These are phyloP conservation scores for Cydia splendana DNA, from an alignment of 1,140 invertebrate species.

Conservation along the genomic window DNA sequence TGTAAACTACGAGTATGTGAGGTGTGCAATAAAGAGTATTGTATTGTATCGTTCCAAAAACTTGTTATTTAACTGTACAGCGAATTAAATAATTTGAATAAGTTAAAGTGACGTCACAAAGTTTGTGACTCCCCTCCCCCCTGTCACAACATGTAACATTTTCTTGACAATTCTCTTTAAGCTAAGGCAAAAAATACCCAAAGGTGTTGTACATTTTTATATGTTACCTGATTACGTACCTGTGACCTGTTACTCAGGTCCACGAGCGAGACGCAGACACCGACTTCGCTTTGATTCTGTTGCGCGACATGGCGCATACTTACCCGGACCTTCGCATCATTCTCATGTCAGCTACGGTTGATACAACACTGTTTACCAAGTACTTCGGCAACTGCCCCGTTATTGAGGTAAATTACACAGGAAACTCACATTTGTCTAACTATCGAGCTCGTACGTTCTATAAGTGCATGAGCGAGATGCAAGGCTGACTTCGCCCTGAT, in stretches of 20 bases:
- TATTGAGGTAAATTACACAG: slow-evolving; percentile 55
- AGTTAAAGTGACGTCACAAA: no score
- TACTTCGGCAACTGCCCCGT: slow-evolving; percentile 96
- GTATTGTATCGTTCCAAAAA: no score
- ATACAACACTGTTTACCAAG: slow-evolving; percentile 92
- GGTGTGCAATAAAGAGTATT: no score
- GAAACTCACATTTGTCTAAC: no score
- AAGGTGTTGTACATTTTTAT: neutral
- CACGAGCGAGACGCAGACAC: slow-evolving; percentile 98
- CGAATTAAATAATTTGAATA: no score
- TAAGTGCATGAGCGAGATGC: slow-evolving; percentile 97
- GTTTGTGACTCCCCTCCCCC: no score
- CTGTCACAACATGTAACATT: no score
- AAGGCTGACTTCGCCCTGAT: slow-evolving; percentile 97
- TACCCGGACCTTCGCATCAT: slow-evolving; percentile 95
- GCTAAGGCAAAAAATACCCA: no score
- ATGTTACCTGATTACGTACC: neutral
- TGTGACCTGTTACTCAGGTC: slow-evolving; percentile 84
- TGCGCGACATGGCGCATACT: slow-evolving; percentile 94
- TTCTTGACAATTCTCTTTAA: no score
- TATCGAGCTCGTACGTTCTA: no score
- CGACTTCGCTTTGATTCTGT: slow-evolving; percentile 96
- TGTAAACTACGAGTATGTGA: no score
- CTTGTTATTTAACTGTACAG: no score
- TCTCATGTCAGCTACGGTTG: slow-evolving; percentile 98